phyloP scores from a whole-genome alignment of 2,113 vertebrate genomes.

The Erythrolamprus reginae region DNA sequence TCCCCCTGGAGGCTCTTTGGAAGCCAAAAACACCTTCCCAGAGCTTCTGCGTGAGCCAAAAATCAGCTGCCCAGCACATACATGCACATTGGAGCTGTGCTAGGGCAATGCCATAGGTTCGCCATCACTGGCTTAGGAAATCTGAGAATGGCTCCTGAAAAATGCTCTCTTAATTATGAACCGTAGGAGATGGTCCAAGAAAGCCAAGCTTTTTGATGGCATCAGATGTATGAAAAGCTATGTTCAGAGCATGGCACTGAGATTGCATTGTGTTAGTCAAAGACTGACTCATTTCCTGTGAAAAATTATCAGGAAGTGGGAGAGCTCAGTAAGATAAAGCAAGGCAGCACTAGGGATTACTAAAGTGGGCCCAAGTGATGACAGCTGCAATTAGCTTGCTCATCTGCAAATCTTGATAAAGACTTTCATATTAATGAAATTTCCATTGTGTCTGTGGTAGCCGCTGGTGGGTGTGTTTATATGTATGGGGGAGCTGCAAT shows the following conservation, averaged over 20 bases:
- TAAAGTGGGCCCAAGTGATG: not conserved
- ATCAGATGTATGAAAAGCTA: not conserved
- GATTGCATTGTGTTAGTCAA: not conserved
- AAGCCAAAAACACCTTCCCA: no score
- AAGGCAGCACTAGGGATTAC: not conserved
- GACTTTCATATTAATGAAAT: slow-evolving; percentile 7
- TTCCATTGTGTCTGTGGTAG: not conserved
- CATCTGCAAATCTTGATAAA: slow-evolving; percentile 7
- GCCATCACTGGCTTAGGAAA: no score
- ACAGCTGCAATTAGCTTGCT: not conserved
- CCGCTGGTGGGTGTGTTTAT: not conserved
- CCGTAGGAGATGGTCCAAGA: not conserved
- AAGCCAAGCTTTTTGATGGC: not conserved
- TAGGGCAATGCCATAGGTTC: no score
- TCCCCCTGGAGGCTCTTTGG: no score
- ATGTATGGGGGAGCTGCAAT: not conserved
- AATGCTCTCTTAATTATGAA: not conserved
- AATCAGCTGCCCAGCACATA: no score
- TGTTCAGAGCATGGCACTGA: not conserved
- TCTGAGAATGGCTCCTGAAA: not conserved
- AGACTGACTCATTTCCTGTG: slow-evolving; percentile 4
- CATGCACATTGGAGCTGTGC: no score
- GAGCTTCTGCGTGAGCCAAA: no score
- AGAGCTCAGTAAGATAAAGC: not conserved
- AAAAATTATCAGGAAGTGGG: slow-evolving; percentile 11